These are phyloP conservation scores for Acheta domesticus DNA, from an alignment of 2,888 invertebrate genomes.

Conservation along the genomic window DNA sequence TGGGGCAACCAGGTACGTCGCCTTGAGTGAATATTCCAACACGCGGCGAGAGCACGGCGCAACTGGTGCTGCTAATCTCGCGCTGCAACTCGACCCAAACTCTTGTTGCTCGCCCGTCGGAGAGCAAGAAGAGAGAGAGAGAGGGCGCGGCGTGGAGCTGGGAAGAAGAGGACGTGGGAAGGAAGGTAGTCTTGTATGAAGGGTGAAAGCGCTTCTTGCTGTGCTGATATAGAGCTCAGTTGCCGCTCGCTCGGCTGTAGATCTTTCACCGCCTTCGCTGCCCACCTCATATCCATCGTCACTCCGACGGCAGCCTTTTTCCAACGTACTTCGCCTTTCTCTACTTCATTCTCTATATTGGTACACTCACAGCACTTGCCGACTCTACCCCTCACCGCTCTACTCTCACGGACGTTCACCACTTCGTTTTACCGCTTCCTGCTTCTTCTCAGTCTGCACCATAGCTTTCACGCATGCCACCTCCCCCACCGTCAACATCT, in stretches of 20 bases:
- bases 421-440: too few species aligned
- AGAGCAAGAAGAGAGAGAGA: not conserved
- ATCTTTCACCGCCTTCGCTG: not conserved
- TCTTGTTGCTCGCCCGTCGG: not conserved
- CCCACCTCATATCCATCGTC: not conserved
- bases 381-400: too few species aligned
- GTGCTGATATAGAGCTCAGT: too few species aligned
- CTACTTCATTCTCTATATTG: too few species aligned
- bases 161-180: not conserved
- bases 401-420: too few species aligned
- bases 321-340: not conserved
- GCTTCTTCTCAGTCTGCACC: too few species aligned
- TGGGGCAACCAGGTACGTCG: not conserved
- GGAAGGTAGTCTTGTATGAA: not conserved
- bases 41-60: not conserved
- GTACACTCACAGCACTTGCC: too few species aligned
- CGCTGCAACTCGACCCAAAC: not conserved
- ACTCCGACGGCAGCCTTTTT: not conserved
- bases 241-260: not conserved
- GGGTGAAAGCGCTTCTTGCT: not conserved
- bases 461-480: not conserved
- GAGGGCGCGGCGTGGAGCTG: not conserved
- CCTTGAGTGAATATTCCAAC: not conserved
- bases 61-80: slow-evolving; percentile 1
- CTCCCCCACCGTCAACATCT: not conserved